Evolutionary conservation across 2,888 invertebrate species (phyloP), one percentile per base, ranked within the genome.

Genomic region (Hypercompe scribonia): DNA sequence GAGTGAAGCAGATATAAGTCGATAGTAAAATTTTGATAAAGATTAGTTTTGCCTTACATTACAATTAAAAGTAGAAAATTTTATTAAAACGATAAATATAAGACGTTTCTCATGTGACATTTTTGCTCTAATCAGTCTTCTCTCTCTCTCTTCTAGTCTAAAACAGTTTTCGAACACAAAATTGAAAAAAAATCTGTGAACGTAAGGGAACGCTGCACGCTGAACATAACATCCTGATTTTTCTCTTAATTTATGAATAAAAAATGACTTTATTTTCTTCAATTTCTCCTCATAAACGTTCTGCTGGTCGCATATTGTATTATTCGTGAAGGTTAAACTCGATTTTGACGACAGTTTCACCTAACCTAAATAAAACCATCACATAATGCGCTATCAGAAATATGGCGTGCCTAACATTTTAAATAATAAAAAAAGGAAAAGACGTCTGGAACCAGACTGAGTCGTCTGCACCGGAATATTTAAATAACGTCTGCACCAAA

Each of bases 401-500:
- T 78, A 81, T 81, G 81, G 78, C 84, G 86, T 88, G 88, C 88
- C 91, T 86, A 90, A 87, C 91, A 89, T 89, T 85, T 83, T 84
- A 83, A 61, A 61, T 78, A 85, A 89, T 89, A 90, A 84, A 84
- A 84, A 83, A 84, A 82, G 86, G 86, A 86, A 87, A 85, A 84
- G 79, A 79, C 78, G 84, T 82, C 85, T 77, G 84, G 86, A 89
- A 86, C 89, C 87, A 85, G 90, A 86, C 90, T 81, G 87, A 82
- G 82, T 85, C 86, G 88, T 85, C 88, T 80, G 83, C 87, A 87
- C 78, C 86, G 88, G 90, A 87, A 91, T 92, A 93, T 94, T 94
- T 94, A 94, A 94, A 95, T 93, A 93, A 89, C 90, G 94, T 94
- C 94, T 93, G 94, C 87, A 81, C 86, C 88, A 91, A 93, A 95